Evolutionary conservation across 1,140 invertebrate species (phyloP), one percentile per base, ranked within the genome.

Genomic region (Pseudobourletiella spinata): DNA sequence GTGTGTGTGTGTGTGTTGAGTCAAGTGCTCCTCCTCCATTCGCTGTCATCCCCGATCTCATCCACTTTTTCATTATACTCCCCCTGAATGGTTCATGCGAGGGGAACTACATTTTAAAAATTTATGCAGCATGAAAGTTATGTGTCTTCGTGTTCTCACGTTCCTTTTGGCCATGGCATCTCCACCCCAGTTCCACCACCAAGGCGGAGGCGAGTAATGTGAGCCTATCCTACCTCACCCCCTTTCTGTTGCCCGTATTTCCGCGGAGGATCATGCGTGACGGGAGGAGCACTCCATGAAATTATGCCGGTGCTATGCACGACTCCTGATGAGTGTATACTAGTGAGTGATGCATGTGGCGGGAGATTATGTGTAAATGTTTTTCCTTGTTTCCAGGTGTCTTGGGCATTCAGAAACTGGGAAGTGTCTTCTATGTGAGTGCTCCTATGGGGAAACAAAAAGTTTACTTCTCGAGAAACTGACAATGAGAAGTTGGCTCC

Each of bases 381-480:
- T 20, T 20, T 20, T n/a, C 6, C 6, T 25, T 25, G 46, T 48
- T 48, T 48, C 16, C 6, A 18, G 24, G 46, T 48, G 16, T 48
- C 16, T 15, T 8, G 46, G 24, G 46, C 8, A 48, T 48, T 48
- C 20, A 15, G 3, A 6, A 22, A 54, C 3, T 11, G 52, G 29
- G 22, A 55, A 55, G 29, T 55, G 52, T 55, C 30, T 55, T 14
- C 22, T 55, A 24, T 55, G 52, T 24, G 52, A 55, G 22, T 55
- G 52, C 39, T 35, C 28, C 52, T 55, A 55, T 22, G 52, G 52
- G 22, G 52, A 55, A 22, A 55, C 52, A 18, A 55, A 55, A 35
- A 55, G 52, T 55, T 55, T 55, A 55, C 52, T 55, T 22, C 22
- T 55, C 28, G 52, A 55, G 30, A 55, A 55, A 35, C 22, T 55